Base-by-base conservation (phyloP, 2,888 invertebrate genomes). In the Tiphia femorata region DNA sequence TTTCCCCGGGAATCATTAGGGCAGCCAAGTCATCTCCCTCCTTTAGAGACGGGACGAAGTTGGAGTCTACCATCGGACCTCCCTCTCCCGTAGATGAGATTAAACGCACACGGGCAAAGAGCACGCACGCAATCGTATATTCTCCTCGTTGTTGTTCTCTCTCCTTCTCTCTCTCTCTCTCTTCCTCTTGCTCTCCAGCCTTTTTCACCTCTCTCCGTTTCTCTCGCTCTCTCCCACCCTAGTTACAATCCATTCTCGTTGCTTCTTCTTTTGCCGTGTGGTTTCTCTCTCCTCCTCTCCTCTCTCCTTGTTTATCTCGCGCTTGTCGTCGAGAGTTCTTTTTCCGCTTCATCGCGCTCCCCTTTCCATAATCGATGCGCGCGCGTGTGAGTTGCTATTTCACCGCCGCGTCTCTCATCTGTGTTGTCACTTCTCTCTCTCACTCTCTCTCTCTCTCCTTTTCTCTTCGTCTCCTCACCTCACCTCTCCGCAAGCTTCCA, bases 1-100 rank as follows among this genome's bases (percentile, higher is more conserved):
- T 79, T 77, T 67, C 67, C 72, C 73, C 66, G 61, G 72, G 70
- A 74, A 78, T 80, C 78, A 79, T 79, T 78, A 79, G 76, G 73
- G 70, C 67, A 64, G 62, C 54, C 59, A 62, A 75, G 69, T 72
- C 77, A 73, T 76, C 73, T 72, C 68, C 64, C 72, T 66, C 67
- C 66, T 58, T n/a, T 14, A 33, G 33, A 33, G 33, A n/a, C n/a
- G n/a, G n/a, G n/a, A n/a, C n/a, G n/a, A 6, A 33, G 33, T 14
- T 14, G 41, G n/a, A 7, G 41, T 12, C 65, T 67, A 49, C 56
- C 65, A 61, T 64, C 64, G 58, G 59, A 51, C 70, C 66, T 43
- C 71, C 33, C 7, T n/a, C 30, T 27, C 12, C 33, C 33, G 40
- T 52, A 47, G 55, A 62, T 25, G 30, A 70, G 71, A 70, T 70